Conservation (phyloP, 2,888 invertebrate species). For the Tipula vernalis region DNA sequence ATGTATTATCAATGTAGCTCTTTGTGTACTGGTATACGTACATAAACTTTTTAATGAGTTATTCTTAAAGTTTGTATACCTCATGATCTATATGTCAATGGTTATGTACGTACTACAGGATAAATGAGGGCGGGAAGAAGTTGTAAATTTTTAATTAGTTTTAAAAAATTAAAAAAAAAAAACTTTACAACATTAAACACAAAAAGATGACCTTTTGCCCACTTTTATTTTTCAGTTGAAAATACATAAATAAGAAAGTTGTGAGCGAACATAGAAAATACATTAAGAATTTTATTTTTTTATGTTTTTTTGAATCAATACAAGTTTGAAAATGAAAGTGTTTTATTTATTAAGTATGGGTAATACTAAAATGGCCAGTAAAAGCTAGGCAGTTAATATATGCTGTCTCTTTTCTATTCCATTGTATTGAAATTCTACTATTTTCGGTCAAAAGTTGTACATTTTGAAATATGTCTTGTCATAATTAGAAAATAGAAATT, state of each 20-base stretch:
- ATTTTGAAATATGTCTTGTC: too few relatives aligned
- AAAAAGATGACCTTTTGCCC: not conserved
- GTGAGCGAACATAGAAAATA: not conserved
- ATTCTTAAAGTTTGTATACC: not conserved
- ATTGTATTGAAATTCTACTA: too few relatives aligned
- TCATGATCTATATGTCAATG: not conserved
- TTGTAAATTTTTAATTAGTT: not conserved
- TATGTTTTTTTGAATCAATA: too few relatives aligned
- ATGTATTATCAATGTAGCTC: not conserved
- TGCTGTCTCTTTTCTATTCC: too few relatives aligned
- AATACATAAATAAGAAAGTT: not conserved
- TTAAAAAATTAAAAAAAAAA: not conserved
- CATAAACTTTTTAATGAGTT: not conserved
- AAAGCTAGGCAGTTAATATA: too few relatives aligned
- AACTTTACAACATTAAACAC: not conserved
- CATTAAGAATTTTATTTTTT: not conserved
- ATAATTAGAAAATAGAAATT: too few relatives aligned
- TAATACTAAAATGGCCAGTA: too few relatives aligned
- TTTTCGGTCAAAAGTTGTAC: too few relatives aligned
- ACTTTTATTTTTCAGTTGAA: not conserved
- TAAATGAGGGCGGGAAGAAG: not conserved
- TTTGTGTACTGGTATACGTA: not conserved
- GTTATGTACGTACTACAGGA: not conserved
- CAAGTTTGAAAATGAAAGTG: too few relatives aligned
- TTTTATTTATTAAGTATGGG: too few relatives aligned